Conservation (phyloP, 2,113 vertebrate species). For the Crotalus viridis region DNA sequence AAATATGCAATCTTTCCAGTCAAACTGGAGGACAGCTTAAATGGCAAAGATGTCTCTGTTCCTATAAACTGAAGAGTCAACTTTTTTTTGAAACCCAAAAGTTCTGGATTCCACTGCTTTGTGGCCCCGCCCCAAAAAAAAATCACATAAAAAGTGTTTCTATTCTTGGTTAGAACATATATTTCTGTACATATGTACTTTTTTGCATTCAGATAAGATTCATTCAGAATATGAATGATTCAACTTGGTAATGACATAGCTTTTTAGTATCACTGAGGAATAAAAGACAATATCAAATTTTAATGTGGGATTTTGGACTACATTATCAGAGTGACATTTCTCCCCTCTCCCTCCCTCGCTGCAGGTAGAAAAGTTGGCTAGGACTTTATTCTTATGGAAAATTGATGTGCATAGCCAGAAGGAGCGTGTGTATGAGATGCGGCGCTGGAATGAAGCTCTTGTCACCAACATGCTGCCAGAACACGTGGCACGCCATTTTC, state of each 20-base stretch:
- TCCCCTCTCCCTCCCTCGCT: neutral
- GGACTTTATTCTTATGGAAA: constrained; percentile 92
- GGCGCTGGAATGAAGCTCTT: constrained; percentile 91
- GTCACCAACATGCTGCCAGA: constrained; percentile 96
- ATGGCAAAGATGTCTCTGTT: neutral
- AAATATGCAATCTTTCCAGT: neutral
- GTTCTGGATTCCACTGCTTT: neutral
- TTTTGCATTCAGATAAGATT: neutral
- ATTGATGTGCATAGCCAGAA: constrained; percentile 90
- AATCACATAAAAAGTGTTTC: neutral
- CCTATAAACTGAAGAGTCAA: neutral
- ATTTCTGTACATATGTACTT: neutral
- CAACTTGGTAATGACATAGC: neutral
- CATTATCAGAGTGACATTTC: neutral
- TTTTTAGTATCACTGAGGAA: neutral
- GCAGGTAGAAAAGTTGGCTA: constrained; percentile 87
- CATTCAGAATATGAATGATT: neutral
- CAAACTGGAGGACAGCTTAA: neutral
- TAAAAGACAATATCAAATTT: neutral
- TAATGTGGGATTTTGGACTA: neutral
- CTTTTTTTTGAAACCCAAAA: neutral
- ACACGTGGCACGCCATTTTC: constrained; percentile 93
- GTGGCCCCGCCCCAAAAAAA: neutral
- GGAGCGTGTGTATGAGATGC: constrained; percentile 91
- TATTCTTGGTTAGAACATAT: neutral